These are phyloP conservation scores for Labroides dimidiatus DNA, from an alignment of 2,797 vertebrate species.

Conservation along the genomic window DNA sequence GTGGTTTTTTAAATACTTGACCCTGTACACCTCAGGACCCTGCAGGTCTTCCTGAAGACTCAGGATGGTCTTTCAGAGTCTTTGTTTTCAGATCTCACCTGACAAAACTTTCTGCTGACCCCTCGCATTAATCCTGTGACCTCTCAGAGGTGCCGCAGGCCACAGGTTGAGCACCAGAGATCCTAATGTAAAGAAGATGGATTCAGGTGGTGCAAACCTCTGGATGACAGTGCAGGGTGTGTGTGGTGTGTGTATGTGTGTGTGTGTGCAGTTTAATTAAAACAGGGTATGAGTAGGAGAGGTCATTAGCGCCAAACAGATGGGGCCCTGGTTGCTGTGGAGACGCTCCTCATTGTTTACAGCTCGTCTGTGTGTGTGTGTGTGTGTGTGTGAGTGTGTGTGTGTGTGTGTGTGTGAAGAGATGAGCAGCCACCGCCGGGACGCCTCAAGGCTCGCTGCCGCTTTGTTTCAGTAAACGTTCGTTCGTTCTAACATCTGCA, in stretches of 20 bases:
- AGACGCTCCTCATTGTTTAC: conserved; percentile 67
- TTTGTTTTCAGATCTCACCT: too few relatives aligned
- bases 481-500: conserved; percentile 41
- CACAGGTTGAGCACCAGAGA: not conserved
- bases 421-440: conserved; percentile 17
- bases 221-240: conserved; percentile 6
- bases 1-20: too few relatives aligned
- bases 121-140: not conserved
- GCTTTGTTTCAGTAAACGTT: conserved; percentile 46
- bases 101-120: not conserved
- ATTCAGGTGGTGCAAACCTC: conserved; percentile 33
- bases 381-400: too few relatives aligned
- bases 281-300: conserved; percentile 69
- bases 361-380: conserved; percentile 3
- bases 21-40: not conserved
- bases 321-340: conserved; percentile 74
- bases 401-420: too few relatives aligned
- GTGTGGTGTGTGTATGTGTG: conserved; percentile 37
- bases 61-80: too few relatives aligned
- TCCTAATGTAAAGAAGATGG: conserved; percentile 6
- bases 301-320: conserved; percentile 82
- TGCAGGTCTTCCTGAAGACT: not conserved
- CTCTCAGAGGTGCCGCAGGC: not conserved
- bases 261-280: conserved; percentile 75
- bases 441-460: conserved; percentile 16